Evolutionary conservation across 1,140 invertebrate species (phyloP).

Genomic region (Caligus rogercresseyi): DNA sequence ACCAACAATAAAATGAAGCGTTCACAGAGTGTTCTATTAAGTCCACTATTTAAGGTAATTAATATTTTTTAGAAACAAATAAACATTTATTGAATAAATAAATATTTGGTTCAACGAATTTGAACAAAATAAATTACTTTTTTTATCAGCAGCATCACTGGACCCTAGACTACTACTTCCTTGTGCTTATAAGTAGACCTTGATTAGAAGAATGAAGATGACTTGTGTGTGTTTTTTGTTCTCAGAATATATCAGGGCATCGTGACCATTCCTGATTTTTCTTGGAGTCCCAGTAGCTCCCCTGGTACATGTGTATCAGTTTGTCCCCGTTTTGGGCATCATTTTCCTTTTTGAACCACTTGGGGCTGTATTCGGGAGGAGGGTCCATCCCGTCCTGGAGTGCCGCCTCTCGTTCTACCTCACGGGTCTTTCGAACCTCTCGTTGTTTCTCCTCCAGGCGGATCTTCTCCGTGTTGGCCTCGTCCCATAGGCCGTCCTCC

Average conservation of each 20-base stretch:
- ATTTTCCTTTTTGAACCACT: constrained; percentile 74
- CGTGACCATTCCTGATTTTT: constrained; percentile 60
- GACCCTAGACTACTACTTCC: no score
- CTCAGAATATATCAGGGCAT: constrained; percentile 65
- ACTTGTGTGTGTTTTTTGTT: no score
- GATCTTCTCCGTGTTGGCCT: constrained; percentile 74
- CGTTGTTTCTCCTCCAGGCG: constrained; percentile 89
- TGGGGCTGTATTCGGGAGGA: constrained; percentile 55
- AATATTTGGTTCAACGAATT: no score
- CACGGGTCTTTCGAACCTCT: constrained; percentile 45
- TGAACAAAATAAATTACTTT: no score
- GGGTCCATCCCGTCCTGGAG: constrained; percentile 40
- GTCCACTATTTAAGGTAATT: no score
- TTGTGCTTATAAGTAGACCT: no score
- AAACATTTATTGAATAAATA: no score
- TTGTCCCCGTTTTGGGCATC: constrained; percentile 53
- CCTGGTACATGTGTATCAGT: constrained; percentile 63
- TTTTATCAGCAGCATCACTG: no score
- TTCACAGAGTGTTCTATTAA: no score
- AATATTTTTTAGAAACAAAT: no score
- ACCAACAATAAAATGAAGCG: no score
- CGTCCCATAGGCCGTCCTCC: constrained; percentile 90
- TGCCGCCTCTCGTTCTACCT: constrained; percentile 59
- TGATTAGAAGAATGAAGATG: no score
- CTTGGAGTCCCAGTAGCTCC: constrained; percentile 86